phyloP scores from a whole-genome alignment of 1,140 invertebrate genomes.

The Tachypleus tridentatus region DNA sequence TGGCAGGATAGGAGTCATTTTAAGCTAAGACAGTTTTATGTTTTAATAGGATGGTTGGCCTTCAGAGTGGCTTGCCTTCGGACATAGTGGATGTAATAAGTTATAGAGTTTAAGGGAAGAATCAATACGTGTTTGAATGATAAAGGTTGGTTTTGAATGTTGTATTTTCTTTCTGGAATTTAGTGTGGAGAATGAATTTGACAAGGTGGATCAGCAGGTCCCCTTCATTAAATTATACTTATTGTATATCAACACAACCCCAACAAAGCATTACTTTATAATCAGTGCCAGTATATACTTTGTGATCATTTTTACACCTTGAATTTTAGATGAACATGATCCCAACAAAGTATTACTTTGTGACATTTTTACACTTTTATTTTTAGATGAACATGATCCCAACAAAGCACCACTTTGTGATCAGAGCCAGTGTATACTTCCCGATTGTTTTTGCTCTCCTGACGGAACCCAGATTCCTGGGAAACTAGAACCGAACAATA shows the following conservation, averaged over 20 bases:
- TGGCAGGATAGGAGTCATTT: too few species aligned
- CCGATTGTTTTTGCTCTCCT: slow-evolving; percentile 85
- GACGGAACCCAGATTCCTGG: slow-evolving; percentile 64
- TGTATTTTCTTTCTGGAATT: too few species aligned
- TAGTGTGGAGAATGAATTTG: too few species aligned
- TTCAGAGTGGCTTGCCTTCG: too few species aligned
- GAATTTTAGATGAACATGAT: slow-evolving; percentile 41
- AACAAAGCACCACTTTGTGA: slow-evolving; percentile 84
- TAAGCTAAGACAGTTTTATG: too few species aligned
- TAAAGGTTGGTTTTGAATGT: too few species aligned
- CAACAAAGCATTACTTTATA: background rate
- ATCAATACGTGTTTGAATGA: too few species aligned
- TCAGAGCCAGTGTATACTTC: slow-evolving; percentile 67
- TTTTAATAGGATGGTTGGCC: too few species aligned
- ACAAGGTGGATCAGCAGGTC: background rate
- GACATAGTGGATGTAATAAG: too few species aligned
- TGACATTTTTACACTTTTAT: slow-evolving; percentile 28
- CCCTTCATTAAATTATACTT: background rate
- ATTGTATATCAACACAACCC: slow-evolving; percentile 40
- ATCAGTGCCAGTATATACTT: background rate
- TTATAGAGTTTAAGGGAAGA: too few species aligned
- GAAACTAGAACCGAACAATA: slow-evolving; percentile 48
- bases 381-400: slow-evolving; percentile 62
- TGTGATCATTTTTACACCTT: slow-evolving; percentile 28
- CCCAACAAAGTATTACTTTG: slow-evolving; percentile 1